These are phyloP conservation scores for Rhinolophus ferrumequinum DNA, from an alignment of 2,113 vertebrate genomes.

Conservation along the genomic window DNA sequence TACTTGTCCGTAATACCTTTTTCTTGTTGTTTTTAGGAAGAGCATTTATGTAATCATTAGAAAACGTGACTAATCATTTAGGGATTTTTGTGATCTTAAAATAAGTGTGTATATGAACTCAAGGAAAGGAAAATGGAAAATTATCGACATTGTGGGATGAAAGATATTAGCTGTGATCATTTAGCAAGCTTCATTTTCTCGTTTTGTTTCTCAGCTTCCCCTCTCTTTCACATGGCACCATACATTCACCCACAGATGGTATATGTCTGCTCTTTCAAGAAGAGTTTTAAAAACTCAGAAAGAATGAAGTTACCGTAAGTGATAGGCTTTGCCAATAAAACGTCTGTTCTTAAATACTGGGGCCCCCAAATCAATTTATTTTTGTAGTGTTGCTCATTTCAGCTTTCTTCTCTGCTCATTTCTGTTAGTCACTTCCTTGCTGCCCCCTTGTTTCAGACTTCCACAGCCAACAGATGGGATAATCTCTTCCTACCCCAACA, in stretches of 20 bases:
- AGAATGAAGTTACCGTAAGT: background rate
- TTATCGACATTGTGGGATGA: background rate
- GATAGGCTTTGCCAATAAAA: background rate
- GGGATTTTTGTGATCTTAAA: background rate
- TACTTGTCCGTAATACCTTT: background rate
- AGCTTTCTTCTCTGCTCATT: background rate
- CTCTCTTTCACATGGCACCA: background rate
- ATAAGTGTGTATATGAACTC: background rate
- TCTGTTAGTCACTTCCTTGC: background rate
- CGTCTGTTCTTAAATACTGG: background rate
- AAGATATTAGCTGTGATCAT: background rate
- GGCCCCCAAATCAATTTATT: background rate
- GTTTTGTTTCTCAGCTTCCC: background rate
- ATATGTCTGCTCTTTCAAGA: background rate
- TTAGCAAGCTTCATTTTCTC: background rate
- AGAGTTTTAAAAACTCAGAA: background rate
- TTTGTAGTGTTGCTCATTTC: background rate
- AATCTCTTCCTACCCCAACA: background rate
- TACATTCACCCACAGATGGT: background rate
- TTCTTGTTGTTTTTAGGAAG: background rate
- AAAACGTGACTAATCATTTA: background rate
- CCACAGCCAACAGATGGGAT: constrained; percentile 6
- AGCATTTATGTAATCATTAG: background rate
- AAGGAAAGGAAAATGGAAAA: background rate
- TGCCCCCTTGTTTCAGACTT: background rate